Base-by-base conservation (phyloP, 35 echinoderm and acorn worm genomes). In the Patiria miniata region DNA sequence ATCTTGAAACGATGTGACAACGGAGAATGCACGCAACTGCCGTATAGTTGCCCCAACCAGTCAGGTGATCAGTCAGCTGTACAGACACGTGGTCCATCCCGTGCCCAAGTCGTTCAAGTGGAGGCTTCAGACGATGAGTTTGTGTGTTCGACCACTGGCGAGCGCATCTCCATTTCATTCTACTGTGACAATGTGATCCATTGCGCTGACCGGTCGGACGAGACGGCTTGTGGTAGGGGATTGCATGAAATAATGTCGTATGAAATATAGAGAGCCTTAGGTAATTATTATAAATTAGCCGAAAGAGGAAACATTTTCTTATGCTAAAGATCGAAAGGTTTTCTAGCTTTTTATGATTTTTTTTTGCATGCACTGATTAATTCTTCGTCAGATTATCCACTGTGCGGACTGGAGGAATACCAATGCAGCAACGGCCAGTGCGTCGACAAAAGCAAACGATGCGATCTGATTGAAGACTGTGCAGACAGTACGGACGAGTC, bases 131-230 rank as follows among this genome's bases (percentile, higher is more conserved):
- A 60, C 26, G 81, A 58, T 18, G 81, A 59, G 2, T 83, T 83
- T 26, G 51, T 58, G 21, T 83, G 81, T 26, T 32, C 37, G 8
- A 40, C 51, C 4, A 91, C 61, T 39, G 92, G 92, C 29, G 88
- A 85, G 61, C 85, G 81, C 50, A 30, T 98, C 23, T 90, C 93
- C 19, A 65, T 93, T 10, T 94, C 95, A 0, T 98, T 94, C 82
- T 54, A 86, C 15, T 98, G 95, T 89, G 95, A 98, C 37, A 87
- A 85, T 56, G 86, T 82, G 29, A 34, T 40, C 29, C 88, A 98
- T 37, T 98, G 95, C 51, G 26, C 21, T 7, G 95, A 98, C 60
- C 22, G 30, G 2, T 98, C 95, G 2, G 95, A 98, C 42, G 95
- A 98, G 85, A 65, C 57, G 18, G n/a, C 87, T 36, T 98, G 95